Evolutionary conservation across 2,888 invertebrate species (phyloP).

Genomic region (Cheilosia vulpina): DNA sequence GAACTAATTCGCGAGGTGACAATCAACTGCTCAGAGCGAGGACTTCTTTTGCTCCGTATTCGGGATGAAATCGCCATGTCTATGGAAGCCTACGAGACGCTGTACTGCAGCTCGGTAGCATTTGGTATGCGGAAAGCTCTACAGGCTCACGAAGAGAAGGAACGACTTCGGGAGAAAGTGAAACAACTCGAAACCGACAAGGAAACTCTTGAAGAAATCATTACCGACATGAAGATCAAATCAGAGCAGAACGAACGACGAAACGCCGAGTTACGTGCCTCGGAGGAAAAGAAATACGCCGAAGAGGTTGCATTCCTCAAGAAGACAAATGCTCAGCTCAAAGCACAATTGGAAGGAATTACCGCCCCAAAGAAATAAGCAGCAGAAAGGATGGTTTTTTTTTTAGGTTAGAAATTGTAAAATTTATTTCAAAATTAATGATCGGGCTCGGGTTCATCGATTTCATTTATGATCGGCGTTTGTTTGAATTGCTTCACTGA

Average conservation of each 20-base stretch:
- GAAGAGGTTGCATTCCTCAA: conserved; percentile 96
- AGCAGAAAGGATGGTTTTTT: not conserved
- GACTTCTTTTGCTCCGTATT: conserved; percentile 94
- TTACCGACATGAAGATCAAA: conserved; percentile 87
- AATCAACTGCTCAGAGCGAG: conserved; percentile 98
- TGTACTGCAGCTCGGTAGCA: conserved; percentile 98
- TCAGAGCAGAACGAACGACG: conserved; percentile 93
- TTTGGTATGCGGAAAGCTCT: conserved; percentile 99
- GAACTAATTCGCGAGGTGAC: conserved; percentile 97
- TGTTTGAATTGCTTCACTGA: conserved; percentile 79
- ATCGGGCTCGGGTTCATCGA: conserved; percentile 79
- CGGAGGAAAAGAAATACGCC: conserved; percentile 95
- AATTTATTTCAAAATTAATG: conserved; percentile 52
- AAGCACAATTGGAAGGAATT: conserved; percentile 97
- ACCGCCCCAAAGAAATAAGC: conserved; percentile 94
- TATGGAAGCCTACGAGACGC: conserved; percentile 97
- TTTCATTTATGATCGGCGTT: conserved; percentile 85
- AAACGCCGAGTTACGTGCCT: conserved; percentile 91
- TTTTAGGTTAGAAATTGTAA: conserved; percentile 34
- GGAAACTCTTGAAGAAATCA: conserved; percentile 83
- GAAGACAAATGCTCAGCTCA: conserved; percentile 96
- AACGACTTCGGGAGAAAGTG: conserved; percentile 90
- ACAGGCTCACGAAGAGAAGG: conserved; percentile 90
- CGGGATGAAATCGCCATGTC: conserved; percentile 98
- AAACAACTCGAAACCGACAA: conserved; percentile 86